Evolutionary conservation across 2,113 vertebrate genomes (phyloP).

Genomic region (Myotis lucifugus): DNA sequence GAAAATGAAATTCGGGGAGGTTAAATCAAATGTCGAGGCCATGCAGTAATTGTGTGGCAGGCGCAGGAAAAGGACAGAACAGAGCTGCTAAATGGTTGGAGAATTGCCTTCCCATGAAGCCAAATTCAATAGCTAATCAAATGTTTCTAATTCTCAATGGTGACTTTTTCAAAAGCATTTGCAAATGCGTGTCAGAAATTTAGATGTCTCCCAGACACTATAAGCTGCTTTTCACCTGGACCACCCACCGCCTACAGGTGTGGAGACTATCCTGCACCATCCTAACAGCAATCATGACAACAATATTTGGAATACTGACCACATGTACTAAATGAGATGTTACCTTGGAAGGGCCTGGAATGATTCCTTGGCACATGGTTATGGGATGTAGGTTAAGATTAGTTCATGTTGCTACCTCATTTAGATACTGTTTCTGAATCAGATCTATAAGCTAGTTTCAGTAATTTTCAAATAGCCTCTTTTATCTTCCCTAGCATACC

Average conservation of each 20-base stretch:
- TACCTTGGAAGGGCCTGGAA: neutral
- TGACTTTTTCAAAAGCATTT: conserved; percentile 42
- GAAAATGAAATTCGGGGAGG: conserved; percentile 49
- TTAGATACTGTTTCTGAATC: neutral
- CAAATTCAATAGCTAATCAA: conserved; percentile 27
- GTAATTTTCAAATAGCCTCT: conserved; percentile 19
- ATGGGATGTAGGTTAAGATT: neutral
- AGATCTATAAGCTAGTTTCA: neutral
- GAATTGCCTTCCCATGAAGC: conserved; percentile 41
- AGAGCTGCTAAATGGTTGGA: neutral
- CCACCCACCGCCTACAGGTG: neutral
- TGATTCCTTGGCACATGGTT: neutral
- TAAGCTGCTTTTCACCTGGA: neutral
- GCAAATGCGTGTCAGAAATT: neutral
- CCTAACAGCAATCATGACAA: neutral
- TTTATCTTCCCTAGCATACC: neutral
- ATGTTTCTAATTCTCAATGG: neutral
- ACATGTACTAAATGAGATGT: neutral
- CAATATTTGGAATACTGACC: neutral
- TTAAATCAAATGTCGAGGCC: conserved; percentile 14
- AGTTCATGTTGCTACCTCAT: neutral
- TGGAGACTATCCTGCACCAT: neutral
- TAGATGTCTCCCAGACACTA: neutral
- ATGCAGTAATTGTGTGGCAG: neutral
- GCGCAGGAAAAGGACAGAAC: neutral